Evolutionary conservation across 2,113 vertebrate genomes (phyloP).

Genomic region (Diadophis punctatus): DNA sequence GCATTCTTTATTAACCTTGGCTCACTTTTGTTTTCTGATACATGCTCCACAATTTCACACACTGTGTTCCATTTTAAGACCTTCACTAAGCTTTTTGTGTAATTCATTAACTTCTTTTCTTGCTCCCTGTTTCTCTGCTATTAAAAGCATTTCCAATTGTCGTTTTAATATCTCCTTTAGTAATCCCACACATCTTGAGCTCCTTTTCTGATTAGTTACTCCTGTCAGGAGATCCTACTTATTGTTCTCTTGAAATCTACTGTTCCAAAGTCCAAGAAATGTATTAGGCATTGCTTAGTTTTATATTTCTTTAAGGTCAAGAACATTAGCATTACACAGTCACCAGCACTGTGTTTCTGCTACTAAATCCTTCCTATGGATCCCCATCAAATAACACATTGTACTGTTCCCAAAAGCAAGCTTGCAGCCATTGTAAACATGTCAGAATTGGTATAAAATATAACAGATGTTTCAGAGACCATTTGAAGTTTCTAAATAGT

Average conservation of each 20-base stretch:
- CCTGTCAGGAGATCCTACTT: background rate
- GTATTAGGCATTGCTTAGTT: background rate
- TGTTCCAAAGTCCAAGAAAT: background rate
- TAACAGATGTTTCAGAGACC: background rate
- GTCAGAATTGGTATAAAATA: background rate
- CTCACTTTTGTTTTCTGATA: background rate
- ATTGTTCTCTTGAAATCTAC: background rate
- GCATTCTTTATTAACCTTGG: background rate
- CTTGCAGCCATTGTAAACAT: background rate
- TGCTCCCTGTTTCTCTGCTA: background rate
- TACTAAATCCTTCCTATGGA: background rate
- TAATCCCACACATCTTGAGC: background rate
- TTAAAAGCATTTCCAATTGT: background rate
- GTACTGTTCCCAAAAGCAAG: background rate
- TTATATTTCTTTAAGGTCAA: background rate
- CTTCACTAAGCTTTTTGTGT: background rate
- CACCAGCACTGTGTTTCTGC: background rate
- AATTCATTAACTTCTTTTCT: background rate
- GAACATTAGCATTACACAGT: background rate
- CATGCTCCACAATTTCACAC: background rate
- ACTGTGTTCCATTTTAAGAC: background rate
- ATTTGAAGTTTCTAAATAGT: background rate
- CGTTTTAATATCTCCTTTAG: background rate
- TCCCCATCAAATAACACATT: background rate
- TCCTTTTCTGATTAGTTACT: background rate